Conservation (phyloP, 1,140 invertebrate species). For the Zophobas atratus region DNA sequence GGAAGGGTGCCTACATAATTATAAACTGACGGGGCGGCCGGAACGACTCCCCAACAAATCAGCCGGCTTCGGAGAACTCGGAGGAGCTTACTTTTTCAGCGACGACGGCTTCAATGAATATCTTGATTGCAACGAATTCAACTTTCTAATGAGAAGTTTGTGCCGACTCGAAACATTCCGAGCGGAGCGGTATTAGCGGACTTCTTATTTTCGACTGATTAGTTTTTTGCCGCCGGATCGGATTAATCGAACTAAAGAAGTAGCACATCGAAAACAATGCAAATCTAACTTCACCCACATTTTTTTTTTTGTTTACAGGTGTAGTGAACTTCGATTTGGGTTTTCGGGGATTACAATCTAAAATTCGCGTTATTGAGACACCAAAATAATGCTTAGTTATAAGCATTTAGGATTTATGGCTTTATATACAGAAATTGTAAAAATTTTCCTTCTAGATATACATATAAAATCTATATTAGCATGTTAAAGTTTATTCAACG, state of each 20-base stretch:
- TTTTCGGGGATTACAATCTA: too few species aligned
- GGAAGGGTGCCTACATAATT: constrained; percentile 1
- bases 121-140: constrained; percentile 40
- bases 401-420: too few species aligned
- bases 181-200: constrained; percentile 9
- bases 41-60: constrained; percentile 6
- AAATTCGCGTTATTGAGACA: too few species aligned
- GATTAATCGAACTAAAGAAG: not conserved
- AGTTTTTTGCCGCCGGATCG: constrained; percentile 6
- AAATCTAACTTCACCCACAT: too few species aligned
- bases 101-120: constrained; percentile 23
- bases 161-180: constrained; percentile 21
- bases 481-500: too few species aligned
- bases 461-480: too few species aligned
- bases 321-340: too few species aligned
- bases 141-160: constrained; percentile 38
- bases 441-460: too few species aligned
- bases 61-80: constrained; percentile 2
- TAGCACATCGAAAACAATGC: not conserved
- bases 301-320: too few species aligned
- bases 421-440: too few species aligned
- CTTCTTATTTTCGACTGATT: constrained; percentile 5
- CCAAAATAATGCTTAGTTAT: too few species aligned
- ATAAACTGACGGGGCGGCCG: constrained; percentile 6
- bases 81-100: constrained; percentile 9